Evolutionary conservation across 1,140 invertebrate genomes (phyloP).

Genomic region (Octopus bimaculoides): DNA sequence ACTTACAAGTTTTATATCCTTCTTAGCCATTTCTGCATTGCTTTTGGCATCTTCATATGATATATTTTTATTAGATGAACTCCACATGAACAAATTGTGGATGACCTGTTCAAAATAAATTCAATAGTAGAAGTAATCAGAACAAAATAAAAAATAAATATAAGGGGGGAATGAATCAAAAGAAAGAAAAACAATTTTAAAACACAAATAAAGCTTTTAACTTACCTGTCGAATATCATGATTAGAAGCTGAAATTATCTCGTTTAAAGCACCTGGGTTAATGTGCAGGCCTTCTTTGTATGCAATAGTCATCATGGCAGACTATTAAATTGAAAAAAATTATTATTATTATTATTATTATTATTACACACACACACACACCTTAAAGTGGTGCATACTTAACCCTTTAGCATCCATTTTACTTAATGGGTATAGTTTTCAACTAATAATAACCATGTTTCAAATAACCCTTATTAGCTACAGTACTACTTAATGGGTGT

Average conservation of each 20-base stretch:
- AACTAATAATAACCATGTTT: background rate
- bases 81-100: slow-evolving; percentile 75
- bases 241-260: slow-evolving; percentile 85
- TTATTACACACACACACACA: background rate
- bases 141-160: slow-evolving; percentile 21
- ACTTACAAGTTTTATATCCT: slow-evolving; percentile 78
- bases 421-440: background rate
- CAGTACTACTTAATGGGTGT: background rate
- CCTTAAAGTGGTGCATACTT: too few relatives aligned
- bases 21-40: slow-evolving; percentile 63
- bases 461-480: background rate
- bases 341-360: background rate
- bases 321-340: slow-evolving; percentile 58
- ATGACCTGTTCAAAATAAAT: slow-evolving; percentile 45
- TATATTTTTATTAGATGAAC: slow-evolving; percentile 60
- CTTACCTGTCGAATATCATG: slow-evolving; percentile 88
- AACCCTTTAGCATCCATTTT: background rate
- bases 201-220: background rate
- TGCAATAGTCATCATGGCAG: slow-evolving; percentile 84
- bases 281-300: slow-evolving; percentile 90
- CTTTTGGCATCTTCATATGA: slow-evolving; percentile 60
- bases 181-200: background rate
- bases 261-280: slow-evolving; percentile 67
- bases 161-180: background rate
- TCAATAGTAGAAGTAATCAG: slow-evolving; percentile 20